These are phyloP conservation scores for Paramormyrops kingsleyae DNA, from an alignment of 2,113 vertebrate species.

Conservation along the genomic window DNA sequence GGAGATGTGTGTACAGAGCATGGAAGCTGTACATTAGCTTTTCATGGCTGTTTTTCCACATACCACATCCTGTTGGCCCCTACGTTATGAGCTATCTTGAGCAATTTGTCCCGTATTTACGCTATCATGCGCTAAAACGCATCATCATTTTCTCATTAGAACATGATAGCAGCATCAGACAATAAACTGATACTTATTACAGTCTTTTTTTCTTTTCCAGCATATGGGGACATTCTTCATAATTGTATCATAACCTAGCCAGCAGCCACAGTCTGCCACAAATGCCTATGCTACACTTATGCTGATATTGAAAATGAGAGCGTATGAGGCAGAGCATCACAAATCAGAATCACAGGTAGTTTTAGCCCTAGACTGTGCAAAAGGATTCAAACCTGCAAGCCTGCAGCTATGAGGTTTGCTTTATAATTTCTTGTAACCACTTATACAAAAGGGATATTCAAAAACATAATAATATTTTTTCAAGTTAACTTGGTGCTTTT, in stretches of 20 bases:
- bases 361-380: not conserved
- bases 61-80: not conserved
- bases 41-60: not conserved
- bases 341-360: not conserved
- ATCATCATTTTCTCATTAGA: not conserved
- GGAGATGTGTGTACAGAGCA: not conserved
- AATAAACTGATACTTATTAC: not conserved
- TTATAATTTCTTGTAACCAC: not conserved
- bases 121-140: not conserved
- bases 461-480: not conserved
- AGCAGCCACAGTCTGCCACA: not conserved
- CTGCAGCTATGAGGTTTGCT: not conserved
- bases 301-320: not conserved
- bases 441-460: not conserved
- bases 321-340: not conserved
- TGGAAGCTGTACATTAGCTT: not conserved
- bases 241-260: not conserved
- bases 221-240: not conserved
- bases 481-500: not conserved
- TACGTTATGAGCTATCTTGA: not conserved
- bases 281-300: not conserved
- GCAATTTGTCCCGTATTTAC: not conserved
- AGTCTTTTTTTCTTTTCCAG: not conserved
- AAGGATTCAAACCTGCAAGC: not conserved
- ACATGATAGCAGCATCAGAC: not conserved